A percentile compares a stretch with the other conserved stretches of the same genome.
phyloP scores from a whole-genome alignment of 2,888 invertebrate species.

The Napeogenes sylphis region DNA sequence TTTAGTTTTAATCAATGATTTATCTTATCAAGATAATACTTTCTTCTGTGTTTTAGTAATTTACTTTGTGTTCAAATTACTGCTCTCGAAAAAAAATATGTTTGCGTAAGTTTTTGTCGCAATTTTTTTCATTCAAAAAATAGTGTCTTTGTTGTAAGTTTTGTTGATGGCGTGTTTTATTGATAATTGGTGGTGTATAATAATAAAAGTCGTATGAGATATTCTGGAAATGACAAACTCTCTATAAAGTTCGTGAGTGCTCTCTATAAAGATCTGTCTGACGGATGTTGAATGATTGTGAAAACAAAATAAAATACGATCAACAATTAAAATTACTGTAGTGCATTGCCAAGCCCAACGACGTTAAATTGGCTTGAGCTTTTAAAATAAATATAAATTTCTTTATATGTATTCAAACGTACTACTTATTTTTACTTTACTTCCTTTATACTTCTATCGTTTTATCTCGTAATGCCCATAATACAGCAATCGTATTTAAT shows the following conservation, averaged over 20 bases:
- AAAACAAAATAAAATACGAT: slow-evolving; percentile 27
- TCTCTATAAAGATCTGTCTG: slow-evolving; percentile 38
- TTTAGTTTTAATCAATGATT: too few species aligned
- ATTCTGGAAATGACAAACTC: slow-evolving; percentile 41
- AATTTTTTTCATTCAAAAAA: too few species aligned
- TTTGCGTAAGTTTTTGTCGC: too few species aligned
- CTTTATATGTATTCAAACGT: background rate
- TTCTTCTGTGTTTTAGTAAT: too few species aligned
- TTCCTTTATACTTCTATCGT: background rate
- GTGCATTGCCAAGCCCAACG: slow-evolving; percentile 1
- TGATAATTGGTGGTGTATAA: too few species aligned
- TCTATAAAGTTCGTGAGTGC: slow-evolving; percentile 40
- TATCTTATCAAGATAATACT: too few species aligned
- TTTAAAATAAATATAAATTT: background rate
- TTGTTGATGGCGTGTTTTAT: too few species aligned
- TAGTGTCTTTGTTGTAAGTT: too few species aligned
- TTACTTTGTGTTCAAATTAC: too few species aligned
- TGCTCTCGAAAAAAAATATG: too few species aligned
- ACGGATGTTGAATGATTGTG: slow-evolving; percentile 46
- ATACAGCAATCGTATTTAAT: slow-evolving; percentile 9
- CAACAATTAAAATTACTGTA: background rate
- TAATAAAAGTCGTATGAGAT: slow-evolving; percentile 22
- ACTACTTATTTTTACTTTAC: background rate
- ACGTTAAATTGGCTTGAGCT: background rate
- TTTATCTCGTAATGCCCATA: background rate